These are phyloP conservation scores for Herpailurus yagouaroundi DNA, from an alignment of 2,113 vertebrate species.

Conservation along the genomic window DNA sequence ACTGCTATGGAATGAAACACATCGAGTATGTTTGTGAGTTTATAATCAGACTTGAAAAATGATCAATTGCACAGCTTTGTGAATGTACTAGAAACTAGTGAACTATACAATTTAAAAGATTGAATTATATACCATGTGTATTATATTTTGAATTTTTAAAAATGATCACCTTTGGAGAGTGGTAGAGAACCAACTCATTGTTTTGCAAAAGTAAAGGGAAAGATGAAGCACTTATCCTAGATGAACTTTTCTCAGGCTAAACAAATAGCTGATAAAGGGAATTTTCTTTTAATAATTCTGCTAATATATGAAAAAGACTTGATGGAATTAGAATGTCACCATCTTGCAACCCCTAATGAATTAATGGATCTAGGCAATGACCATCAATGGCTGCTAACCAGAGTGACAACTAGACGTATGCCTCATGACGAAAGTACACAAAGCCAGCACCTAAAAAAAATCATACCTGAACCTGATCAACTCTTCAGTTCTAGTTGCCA, in stretches of 20 bases:
- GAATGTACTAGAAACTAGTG: conserved; percentile 14
- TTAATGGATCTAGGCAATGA: conserved; percentile 3
- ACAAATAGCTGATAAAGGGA: background rate
- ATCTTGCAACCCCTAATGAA: conserved; percentile 49
- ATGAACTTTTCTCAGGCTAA: conserved; percentile 23
- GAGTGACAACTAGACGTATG: background rate
- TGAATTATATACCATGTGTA: conserved; percentile 40
- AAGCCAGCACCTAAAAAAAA: background rate
- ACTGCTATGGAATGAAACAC: conserved; percentile 37
- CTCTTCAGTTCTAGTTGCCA: conserved; percentile 8
- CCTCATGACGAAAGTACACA: background rate
- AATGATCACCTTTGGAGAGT: conserved; percentile 37
- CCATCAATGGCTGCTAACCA: conserved; percentile 5
- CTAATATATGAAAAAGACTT: conserved; percentile 7
- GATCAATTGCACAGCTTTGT: conserved; percentile 8
- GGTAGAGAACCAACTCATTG: conserved; percentile 28
- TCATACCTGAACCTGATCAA: background rate
- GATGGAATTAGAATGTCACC: conserved; percentile 40
- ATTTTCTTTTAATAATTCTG: conserved; percentile 31
- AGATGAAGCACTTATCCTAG: background rate
- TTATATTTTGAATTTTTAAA: conserved; percentile 30
- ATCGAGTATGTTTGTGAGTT: conserved; percentile 43
- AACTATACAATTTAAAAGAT: background rate
- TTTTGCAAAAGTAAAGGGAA: conserved; percentile 57
- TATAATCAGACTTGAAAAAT: conserved; percentile 39